Evolutionary conservation across 2,113 vertebrate species (phyloP).

Genomic region (Periophthalmus modestus): DNA sequence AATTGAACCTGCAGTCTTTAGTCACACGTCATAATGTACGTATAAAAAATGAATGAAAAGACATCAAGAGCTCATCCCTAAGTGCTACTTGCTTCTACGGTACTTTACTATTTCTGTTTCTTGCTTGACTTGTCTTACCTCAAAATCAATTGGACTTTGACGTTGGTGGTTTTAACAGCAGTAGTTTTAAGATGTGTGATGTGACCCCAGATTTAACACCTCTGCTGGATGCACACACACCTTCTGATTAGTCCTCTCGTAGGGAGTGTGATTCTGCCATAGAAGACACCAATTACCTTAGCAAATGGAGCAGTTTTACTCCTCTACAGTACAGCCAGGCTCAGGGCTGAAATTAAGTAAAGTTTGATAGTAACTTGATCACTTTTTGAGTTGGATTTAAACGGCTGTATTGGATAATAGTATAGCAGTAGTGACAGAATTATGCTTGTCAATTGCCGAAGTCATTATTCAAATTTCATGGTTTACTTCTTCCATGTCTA

Average conservation of each 20-base stretch:
- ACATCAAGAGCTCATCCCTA: background rate
- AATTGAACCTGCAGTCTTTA: background rate
- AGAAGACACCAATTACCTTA: constrained; percentile 51
- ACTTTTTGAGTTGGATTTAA: background rate
- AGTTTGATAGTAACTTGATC: background rate
- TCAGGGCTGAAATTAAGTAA: constrained; percentile 11
- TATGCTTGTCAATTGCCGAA: background rate
- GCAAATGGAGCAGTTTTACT: constrained; percentile 49
- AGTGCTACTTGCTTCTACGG: constrained; percentile 3
- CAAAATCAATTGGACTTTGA: constrained; percentile 23
- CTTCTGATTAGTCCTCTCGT: constrained; percentile 56
- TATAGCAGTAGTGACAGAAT: background rate
- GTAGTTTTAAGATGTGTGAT: constrained; percentile 10
- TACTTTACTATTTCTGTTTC: background rate
- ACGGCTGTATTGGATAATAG: background rate
- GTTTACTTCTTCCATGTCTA: background rate
- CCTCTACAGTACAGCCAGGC: constrained; percentile 13
- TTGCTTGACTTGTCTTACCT: background rate
- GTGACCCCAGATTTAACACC: constrained; percentile 50
- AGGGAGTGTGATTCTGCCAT: constrained; percentile 26
- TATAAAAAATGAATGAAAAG: background rate
- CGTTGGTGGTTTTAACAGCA: constrained; percentile 25
- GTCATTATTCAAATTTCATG: background rate
- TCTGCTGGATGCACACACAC: constrained; percentile 43
- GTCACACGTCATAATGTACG: background rate